Percentiles rank a stretch among this genome's conserved stretches.
phyloP scores from a whole-genome alignment of 1,140 invertebrate genomes.

The Pseudomyrmex cubaensis region DNA sequence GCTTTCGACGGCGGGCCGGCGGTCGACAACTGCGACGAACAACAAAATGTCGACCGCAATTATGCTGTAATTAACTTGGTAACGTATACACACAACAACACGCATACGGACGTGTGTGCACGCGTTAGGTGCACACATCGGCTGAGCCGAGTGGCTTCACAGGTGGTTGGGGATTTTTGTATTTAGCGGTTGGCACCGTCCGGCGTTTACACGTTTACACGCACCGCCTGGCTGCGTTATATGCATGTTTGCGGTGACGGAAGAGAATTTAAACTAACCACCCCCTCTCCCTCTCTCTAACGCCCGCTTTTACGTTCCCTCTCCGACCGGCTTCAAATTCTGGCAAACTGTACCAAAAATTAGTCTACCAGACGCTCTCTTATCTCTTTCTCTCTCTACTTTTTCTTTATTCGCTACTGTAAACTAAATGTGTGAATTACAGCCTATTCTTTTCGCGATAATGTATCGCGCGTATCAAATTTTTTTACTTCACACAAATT shows the following conservation, averaged over 20 bases:
- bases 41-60: conserved; percentile 85
- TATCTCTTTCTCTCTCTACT: conserved; percentile 9
- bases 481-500: not conserved
- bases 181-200: conserved; percentile 83
- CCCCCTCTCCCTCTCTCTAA: conserved; percentile 47
- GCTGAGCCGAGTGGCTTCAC: conserved; percentile 74
- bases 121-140: conserved; percentile 4
- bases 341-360: conserved; percentile 46
- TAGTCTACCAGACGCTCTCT: conserved; percentile 27
- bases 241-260: conserved; percentile 85
- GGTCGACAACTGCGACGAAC: conserved; percentile 74
- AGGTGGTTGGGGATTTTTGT: conserved; percentile 86
- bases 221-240: conserved; percentile 82
- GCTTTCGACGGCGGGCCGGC: conserved; percentile 55
- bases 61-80: conserved; percentile 85
- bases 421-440: not conserved
- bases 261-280: conserved; percentile 85
- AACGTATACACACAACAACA: conserved; percentile 62
- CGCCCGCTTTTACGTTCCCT: conserved; percentile 8
- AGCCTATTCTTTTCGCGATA: conserved; percentile 11
- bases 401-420: not conserved
- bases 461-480: not conserved
- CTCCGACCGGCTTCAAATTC: conserved; percentile 38
- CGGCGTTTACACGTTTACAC: conserved; percentile 84
- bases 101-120: not conserved